Conservation (phyloP, 2,113 vertebrate species). For the Thamnophis sirtalis region DNA sequence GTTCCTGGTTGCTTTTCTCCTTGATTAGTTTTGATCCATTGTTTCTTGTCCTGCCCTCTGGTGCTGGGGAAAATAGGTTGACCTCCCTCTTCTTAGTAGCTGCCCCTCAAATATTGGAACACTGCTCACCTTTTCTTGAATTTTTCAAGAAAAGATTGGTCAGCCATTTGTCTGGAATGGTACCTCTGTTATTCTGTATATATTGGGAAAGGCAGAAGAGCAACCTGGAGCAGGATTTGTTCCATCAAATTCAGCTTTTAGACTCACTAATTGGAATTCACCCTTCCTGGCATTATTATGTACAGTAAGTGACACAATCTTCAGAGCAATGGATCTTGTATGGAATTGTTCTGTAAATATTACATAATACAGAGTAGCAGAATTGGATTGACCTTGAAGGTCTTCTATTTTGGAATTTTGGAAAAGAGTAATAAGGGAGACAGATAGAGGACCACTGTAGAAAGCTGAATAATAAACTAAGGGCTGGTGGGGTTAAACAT, state of each 20-base stretch:
- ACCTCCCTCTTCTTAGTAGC: no score
- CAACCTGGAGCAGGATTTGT: no score
- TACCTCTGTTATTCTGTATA: no score
- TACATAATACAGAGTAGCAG: no score
- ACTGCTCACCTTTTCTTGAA: no score
- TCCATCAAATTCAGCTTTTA: neutral
- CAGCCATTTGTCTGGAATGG: no score
- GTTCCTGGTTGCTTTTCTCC: neutral
- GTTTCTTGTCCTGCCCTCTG: no score
- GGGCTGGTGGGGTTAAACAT: neutral
- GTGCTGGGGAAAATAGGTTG: no score
- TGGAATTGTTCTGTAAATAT: conserved; percentile 44
- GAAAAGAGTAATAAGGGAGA: conserved; percentile 22
- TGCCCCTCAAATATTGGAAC: no score
- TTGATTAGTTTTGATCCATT: neutral
- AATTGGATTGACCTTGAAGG: no score
- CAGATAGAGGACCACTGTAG: neutral
- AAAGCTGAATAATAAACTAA: neutral
- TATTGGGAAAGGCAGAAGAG: neutral
- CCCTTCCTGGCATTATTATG: neutral
- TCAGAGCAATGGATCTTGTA: conserved; percentile 46
- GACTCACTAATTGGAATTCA: neutral
- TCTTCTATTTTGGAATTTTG: neutral
- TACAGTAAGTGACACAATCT: conserved; percentile 38
- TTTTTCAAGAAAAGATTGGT: no score